Conservation (phyloP, 2,113 vertebrate species). For the Uropsilus gracilis region DNA sequence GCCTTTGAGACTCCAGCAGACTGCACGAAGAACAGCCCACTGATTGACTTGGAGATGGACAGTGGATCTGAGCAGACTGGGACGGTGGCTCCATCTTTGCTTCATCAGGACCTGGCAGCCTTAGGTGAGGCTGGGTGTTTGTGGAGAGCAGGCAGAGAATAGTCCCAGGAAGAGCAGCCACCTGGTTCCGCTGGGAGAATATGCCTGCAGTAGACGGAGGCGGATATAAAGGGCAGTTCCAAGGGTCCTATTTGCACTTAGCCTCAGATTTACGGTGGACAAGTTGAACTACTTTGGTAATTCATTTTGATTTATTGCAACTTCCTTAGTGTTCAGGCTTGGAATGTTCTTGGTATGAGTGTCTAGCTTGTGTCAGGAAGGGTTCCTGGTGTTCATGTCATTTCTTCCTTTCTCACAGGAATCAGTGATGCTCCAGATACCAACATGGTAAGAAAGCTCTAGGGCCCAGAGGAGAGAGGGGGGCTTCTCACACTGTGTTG, state of each 20-base stretch:
- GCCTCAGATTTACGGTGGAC: not conserved
- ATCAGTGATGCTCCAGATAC: constrained; percentile 46
- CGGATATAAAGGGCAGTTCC: not conserved
- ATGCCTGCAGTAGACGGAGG: not conserved
- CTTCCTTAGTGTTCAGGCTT: no score
- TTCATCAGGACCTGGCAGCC: constrained; percentile 81
- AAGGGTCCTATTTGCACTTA: not conserved
- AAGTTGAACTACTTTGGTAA: not conserved
- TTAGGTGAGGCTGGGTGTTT: constrained; percentile 80
- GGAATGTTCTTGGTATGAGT: fast-evolving
- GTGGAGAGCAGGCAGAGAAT: not conserved
- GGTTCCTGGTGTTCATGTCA: not conserved
- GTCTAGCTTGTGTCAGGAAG: not conserved
- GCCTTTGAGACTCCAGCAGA: constrained; percentile 70
- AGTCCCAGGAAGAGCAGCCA: not conserved
- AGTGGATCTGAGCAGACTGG: not conserved
- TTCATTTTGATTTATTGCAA: not conserved
- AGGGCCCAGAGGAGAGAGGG: fast-evolving
- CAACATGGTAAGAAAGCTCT: constrained; percentile 49
- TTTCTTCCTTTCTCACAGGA: constrained; percentile 60
- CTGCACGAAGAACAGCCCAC: constrained; percentile 86
- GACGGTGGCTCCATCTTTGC: constrained; percentile 65
- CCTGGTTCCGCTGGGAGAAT: not conserved
- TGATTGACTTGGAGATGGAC: constrained; percentile 90
- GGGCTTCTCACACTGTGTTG: not conserved